Base-by-base conservation (phyloP, 2,888 invertebrate species). In the Volucella inflata region DNA sequence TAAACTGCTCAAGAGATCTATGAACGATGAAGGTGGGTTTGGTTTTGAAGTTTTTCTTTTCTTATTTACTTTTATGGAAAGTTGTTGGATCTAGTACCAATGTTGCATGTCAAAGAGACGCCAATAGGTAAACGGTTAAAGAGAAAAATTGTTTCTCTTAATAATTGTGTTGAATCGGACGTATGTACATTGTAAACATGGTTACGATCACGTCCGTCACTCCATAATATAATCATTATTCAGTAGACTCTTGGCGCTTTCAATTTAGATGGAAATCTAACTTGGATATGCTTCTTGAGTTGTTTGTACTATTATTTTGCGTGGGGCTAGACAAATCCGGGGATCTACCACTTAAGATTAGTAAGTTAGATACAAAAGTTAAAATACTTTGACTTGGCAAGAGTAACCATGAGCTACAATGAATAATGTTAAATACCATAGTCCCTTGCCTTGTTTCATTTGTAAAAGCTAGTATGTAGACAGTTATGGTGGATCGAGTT, bases 11-110 rank as follows among this genome's bases (percentile, higher is more conserved):
- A 78, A 78, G 72, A 78, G 78, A 64, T 57, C 59, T 64, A 70
- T 70, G 81, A 50, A 65, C 64, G 40, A 17, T 60, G 67, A 50
- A 57, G 36, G 81, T 65, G 65, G 44, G 65, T 72, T 82, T 72
- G 72, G n/a, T 57, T 72, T 64, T 62, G 4, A 30, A 30, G 0
- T 21, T 21, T 21, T 1, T 21, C 2, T 21, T 30, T 30, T 30
- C 40, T 57, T 83, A 64, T 83, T 78, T 72, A 62, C 67, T 78
- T 68, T 70, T 51, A 16, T 79, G 78, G 78, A 72, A 83, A 83
- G 79, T 79, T 82, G 71, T 77, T 77, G 42, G 10, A 51, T 30
- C 30, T 30, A 30, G 30, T 62, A 46, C 42, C 51, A 62, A 21
- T 57, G 60, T 14, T 17, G 14, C 1, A 10, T 64, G n/a, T 10